Base-by-base conservation (phyloP, 2,113 vertebrate species). In the Nematolebias whitei region DNA sequence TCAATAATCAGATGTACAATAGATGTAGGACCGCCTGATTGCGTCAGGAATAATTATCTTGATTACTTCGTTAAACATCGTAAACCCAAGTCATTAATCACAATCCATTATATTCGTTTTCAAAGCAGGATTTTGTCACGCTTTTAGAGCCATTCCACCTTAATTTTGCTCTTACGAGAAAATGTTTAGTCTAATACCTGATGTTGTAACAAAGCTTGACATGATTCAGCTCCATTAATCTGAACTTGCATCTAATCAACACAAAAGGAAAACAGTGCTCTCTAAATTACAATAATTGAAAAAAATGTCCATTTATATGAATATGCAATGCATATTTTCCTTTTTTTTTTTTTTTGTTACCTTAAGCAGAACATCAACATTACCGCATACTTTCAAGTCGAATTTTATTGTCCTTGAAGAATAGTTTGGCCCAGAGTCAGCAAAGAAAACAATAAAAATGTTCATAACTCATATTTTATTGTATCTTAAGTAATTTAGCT, bases 1-100 rank as follows among this genome's bases (percentile, higher is more conserved):
- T 61, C 56, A 38, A 60, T 47, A 77, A 78, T 68, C 57, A 73
- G 57, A 35, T 10, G 2, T 20, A 75, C 53, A 78, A 80, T 44
- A 47, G 58, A 29, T 45, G 16, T 0, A 12, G 63, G 65, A 48
- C 18, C 14, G 50, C n/a, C 1, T 56, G 40, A 71, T 78, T 67
- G 7, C 63, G 66, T 63, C 69, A 62, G 58, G 64, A 43, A 64
- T 54, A 50, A 68, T 79, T 39, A 44, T 76, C 61, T 55, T 83
- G 68, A 83, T 87, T 77, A 66, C 26, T 59, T n/a, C 23, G 52
- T 39, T 63, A 57, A 81, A 77, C 54, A 47, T 20, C 50, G 41
- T 18, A 15, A 71, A 64, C 26, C 7, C 4, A n/a, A 6, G 23
- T 48, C 26, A 52, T 58, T 53, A 76, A 79, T 74, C 38, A 58